Percentiles rank a stretch among this genome's conserved stretches.
phyloP scores from a whole-genome alignment of 2,797 vertebrate species.

The Lacerta viridis region DNA sequence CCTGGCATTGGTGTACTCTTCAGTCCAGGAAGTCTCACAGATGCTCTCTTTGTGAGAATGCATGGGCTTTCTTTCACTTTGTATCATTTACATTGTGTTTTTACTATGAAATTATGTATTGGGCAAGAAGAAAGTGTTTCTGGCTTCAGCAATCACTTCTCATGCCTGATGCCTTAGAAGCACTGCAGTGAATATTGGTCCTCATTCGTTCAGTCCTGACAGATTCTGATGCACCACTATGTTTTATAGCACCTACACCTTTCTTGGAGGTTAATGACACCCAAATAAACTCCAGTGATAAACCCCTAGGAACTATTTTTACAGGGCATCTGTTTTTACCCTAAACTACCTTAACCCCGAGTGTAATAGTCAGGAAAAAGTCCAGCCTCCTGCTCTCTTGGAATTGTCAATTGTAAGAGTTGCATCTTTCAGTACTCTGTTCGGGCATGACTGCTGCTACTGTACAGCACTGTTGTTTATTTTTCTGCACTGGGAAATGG shows the following conservation, averaged over 20 bases:
- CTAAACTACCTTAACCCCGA: background rate
- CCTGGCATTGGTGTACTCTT: conserved; percentile 36
- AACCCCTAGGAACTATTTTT: background rate
- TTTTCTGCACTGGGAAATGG: background rate
- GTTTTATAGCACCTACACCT: background rate
- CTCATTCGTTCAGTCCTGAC: background rate
- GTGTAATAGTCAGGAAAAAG: background rate
- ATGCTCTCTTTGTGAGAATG: conserved; percentile 23
- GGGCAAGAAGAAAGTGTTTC: conserved; percentile 6
- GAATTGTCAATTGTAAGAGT: background rate
- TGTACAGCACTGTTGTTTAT: accelerated
- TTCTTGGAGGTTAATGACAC: background rate
- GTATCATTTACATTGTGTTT: conserved; percentile 8
- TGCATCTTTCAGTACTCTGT: background rate
- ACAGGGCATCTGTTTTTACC: background rate
- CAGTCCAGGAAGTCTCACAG: background rate
- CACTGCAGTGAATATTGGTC: background rate
- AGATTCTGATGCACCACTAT: background rate
- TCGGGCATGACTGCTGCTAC: conserved; percentile 18
- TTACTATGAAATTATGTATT: background rate
- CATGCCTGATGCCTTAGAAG: background rate
- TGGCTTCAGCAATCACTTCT: background rate
- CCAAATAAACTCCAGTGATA: background rate
- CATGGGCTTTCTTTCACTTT: background rate
- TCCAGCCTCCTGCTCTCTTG: conserved; percentile 11